Base-by-base conservation (phyloP, 2,113 vertebrate genomes). In the Camelus dromedarius region DNA sequence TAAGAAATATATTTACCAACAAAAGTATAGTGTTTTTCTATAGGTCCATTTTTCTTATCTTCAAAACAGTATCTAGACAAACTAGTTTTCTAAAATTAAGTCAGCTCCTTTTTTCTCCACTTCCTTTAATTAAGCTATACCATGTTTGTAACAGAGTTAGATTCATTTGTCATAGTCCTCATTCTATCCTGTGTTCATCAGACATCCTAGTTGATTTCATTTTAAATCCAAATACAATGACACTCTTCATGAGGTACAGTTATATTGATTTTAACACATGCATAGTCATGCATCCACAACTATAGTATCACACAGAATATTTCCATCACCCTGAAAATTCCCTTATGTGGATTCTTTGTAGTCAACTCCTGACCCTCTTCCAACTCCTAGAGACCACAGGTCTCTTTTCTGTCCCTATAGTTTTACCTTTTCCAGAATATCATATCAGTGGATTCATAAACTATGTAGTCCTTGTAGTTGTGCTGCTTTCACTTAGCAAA, bases 71-170 rank as follows among this genome's bases (percentile, higher is more conserved):
- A 38, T 86, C 18, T 48, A 82, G 58, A 76, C 58, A 95, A 89
- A 95, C 4, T 5, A 81, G 52, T 79, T 95, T 92, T 67, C 32
- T 30, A 52, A 60, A 96, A 80, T 93, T 48, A 73, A 93, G 66
- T n/a, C 60, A 81, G 19, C 16, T 84, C 13, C 42, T 89, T 87
- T n/a, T 3, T 6, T 89, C 64, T 70, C 42, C 13, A 46, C 38
- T 38, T 79, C 20, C 82, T 89, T 35, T 16, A 91, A 8, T 89
- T 66, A 92, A 91, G n/a, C 56, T 85, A 52, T 56, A 28, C 64
- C 32, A 60, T 64, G 93, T 84, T 54, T 93, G 66, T 75, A 94
- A 56, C 38, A 70, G 1, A 72, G 46, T 79, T 88, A 84, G 18
- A 88, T 77, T 64, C 11, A 75, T 88, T 95, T 96, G 10, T 42